These are phyloP conservation scores for Phortica okadai DNA, from an alignment of 2,888 invertebrate species.

Conservation along the genomic window DNA sequence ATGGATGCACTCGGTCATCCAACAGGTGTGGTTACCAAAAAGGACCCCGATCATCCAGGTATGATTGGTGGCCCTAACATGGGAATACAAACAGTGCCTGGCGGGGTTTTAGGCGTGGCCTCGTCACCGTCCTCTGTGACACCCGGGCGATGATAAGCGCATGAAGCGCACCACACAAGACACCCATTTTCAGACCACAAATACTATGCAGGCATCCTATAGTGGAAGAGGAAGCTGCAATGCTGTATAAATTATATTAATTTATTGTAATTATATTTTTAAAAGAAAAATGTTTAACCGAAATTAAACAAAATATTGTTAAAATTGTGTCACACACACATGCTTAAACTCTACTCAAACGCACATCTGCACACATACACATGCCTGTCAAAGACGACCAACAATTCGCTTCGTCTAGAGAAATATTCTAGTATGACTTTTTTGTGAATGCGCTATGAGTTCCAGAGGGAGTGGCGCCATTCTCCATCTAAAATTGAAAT, in stretches of 20 bases:
- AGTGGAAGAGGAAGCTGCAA: conserved; percentile 6
- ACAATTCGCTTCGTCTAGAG: too few relatives aligned
- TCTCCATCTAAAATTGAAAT: too few relatives aligned
- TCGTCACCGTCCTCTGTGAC: conserved; percentile 60
- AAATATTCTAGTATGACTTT: too few relatives aligned
- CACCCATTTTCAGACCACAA: neutral
- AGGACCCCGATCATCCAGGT: conserved; percentile 58
- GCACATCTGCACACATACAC: neutral
- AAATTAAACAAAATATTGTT: conserved; percentile 1
- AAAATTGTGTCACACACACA: conserved; percentile 6
- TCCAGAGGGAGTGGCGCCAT: conserved; percentile 16
- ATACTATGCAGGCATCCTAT: conserved; percentile 19
- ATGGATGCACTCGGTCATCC: conserved; percentile 64
- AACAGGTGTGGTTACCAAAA: conserved; percentile 50
- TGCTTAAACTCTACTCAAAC: neutral
- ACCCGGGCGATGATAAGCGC: conserved; percentile 69
- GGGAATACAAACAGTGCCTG: conserved; percentile 42
- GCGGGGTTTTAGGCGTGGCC: conserved; percentile 62
- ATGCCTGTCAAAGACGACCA: neutral
- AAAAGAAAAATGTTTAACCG: neutral
- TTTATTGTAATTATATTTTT: conserved; percentile 8
- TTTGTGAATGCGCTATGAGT: neutral
- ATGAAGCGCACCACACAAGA: too few relatives aligned
- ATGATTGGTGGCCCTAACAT: conserved; percentile 41
- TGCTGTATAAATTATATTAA: conserved; percentile 13